phyloP scores from a whole-genome alignment of 2,888 invertebrate species.

The Neoitamus cyanurus region DNA sequence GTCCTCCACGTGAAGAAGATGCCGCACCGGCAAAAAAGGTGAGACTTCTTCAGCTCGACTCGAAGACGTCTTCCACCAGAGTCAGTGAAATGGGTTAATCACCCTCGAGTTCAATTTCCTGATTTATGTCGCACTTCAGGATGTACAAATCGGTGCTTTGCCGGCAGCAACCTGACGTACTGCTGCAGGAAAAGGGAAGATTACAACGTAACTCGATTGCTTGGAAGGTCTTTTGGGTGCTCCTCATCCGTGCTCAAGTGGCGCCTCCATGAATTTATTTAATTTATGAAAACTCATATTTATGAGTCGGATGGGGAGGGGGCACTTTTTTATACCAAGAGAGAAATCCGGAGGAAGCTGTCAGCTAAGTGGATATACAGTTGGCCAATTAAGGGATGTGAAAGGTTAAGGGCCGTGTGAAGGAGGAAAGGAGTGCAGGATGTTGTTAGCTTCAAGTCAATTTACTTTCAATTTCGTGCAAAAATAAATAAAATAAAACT shows the following conservation, averaged over 20 bases:
- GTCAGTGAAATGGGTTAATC: constrained; percentile 36
- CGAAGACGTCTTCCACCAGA: constrained; percentile 21
- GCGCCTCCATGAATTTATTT: not conserved
- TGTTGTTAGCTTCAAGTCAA: not conserved
- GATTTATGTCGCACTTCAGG: constrained; percentile 39
- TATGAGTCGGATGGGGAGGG: not conserved
- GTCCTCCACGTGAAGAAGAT: not conserved
- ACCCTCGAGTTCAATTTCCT: constrained; percentile 45
- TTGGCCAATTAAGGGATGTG: not conserved
- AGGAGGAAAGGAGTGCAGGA: not conserved
- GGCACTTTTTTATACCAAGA: not conserved
- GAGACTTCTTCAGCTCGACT: constrained; percentile 27
- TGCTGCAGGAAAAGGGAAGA: constrained; percentile 14
- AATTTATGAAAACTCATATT: constrained; percentile 27
- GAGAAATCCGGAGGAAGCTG: not conserved
- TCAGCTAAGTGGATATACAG: not conserved
- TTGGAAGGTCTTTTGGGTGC: constrained; percentile 16
- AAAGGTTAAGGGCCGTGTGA: not conserved
- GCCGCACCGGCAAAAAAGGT: constrained; percentile 13
- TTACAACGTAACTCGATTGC: constrained; percentile 33
- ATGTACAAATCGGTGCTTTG: constrained; percentile 30
- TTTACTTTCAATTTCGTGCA: not conserved
- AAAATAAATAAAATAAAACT: not conserved
- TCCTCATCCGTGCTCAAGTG: constrained; percentile 26
- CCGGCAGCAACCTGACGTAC: not conserved